Percentiles rank a stretch among this genome's conserved stretches.
Evolutionary conservation across 2,888 invertebrate genomes (phyloP).

Genomic region (Trichopria drosophilae): DNA sequence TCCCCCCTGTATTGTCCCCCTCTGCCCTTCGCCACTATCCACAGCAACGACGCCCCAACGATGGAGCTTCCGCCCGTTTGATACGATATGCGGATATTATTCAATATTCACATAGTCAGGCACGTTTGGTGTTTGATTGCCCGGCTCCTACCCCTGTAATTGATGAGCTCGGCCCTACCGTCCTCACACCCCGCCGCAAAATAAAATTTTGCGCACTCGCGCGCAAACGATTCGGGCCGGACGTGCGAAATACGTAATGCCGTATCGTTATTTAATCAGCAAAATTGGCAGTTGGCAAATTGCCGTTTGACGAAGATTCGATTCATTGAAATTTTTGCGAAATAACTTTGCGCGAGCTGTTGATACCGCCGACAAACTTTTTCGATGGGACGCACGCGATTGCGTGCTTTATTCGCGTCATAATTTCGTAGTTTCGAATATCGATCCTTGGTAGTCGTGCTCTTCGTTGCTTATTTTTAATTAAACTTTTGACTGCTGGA

Average conservation of each 20-base stretch:
- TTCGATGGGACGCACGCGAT: constrained; percentile 4
- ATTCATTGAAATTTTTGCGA: constrained; percentile 23
- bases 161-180: constrained; percentile 30
- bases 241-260: no score
- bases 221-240: no score
- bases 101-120: constrained; percentile 43
- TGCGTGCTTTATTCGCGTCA: not conserved
- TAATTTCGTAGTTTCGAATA: no score
- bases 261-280: not conserved
- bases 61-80: constrained; percentile 34
- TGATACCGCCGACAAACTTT: constrained; percentile 23
- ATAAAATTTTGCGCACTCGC: no score
- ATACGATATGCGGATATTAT: constrained; percentile 47
- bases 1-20: no score
- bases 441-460: no score
- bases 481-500: no score
- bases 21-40: no score
- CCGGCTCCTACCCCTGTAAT: no score
- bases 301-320: constrained; percentile 19
- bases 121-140: constrained; percentile 41
- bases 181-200: no score
- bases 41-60: constrained; percentile 27
- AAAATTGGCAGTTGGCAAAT: constrained; percentile 11
- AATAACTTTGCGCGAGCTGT: constrained; percentile 22
- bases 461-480: no score